Conservation (phyloP, 1,140 invertebrate species). For the Acromyrmex echinatior region DNA sequence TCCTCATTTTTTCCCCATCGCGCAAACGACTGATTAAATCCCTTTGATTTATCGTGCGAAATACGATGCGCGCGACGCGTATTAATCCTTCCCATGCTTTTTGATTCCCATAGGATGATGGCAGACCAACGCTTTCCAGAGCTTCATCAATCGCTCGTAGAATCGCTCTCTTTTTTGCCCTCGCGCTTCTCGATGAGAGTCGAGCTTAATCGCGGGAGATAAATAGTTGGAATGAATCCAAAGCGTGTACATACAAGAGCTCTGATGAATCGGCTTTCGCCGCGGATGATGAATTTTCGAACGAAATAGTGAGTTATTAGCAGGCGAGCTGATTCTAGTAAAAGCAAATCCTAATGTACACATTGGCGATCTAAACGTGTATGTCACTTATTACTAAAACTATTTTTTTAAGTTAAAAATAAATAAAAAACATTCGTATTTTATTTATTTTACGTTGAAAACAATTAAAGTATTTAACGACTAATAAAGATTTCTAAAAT, state of each 20-base stretch:
- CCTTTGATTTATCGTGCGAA: constrained; percentile 65
- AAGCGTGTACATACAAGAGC: neutral
- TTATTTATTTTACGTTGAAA: neutral
- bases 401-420: neutral
- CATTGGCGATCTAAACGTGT: neutral
- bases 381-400: constrained; percentile 13
- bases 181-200: constrained; percentile 33
- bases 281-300: constrained; percentile 7
- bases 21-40: constrained; percentile 62
- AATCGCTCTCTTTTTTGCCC: neutral
- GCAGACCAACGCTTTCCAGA: constrained; percentile 15
- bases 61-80: constrained; percentile 58
- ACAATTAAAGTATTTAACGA: constrained; percentile 8
- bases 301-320: constrained; percentile 21
- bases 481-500: neutral
- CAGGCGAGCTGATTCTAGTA: neutral
- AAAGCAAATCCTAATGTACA: neutral
- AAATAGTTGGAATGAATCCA: constrained; percentile 55
- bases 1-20: constrained; percentile 48
- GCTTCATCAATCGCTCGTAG: constrained; percentile 46
- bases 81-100: constrained; percentile 61
- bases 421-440: constrained; percentile 1
- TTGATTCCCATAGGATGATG: constrained; percentile 62
- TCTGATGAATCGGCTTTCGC: constrained; percentile 18
- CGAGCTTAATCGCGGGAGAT: constrained; percentile 55